Base-by-base conservation (phyloP, 2,888 invertebrate genomes). In the Scaptomyza cyrtandrae region DNA sequence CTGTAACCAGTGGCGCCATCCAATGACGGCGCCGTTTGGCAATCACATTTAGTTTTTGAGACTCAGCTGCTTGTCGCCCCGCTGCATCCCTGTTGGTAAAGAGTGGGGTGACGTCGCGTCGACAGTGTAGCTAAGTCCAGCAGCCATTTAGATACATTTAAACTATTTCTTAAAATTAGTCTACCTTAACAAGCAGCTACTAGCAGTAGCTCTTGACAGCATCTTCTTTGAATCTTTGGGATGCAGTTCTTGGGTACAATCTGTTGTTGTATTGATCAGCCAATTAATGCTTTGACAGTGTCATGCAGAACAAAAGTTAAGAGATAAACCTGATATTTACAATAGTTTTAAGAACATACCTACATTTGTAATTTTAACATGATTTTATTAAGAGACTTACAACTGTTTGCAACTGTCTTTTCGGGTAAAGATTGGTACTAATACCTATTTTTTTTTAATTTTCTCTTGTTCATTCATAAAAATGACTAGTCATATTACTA, bases 41-140 rank as follows among this genome's bases (percentile, higher is more conserved):
- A 84, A 82, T 84, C 80, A 80, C 78, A 81, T 86, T 76, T 81
- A 80, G 78, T 75, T 75, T 61, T 78, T 74, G 63, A 46, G 59
- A 49, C 57, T 56, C 54, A 56, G 46, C 33, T 57, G 50, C 43
- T 27, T 64, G 52, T 45, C 35, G 16, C 53, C 16, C 41, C 35
- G 44, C 45, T 37, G 10, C 29, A 24, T 4, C 33, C 44, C 48
- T 39, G 39, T 50, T 24, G 41, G 41, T 49, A 31, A 35, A 39
- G 13, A 67, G 33, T 44, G 52, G 52, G 53, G 53, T 61, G 48
- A 60, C 64, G 57, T 35, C 41, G 35, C 33, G 13, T 5, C 5
- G 29, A 39, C 48, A 14, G 2, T 55, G 41, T 16, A 29, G 43
- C 29, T n/a, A 6, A 7, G 29, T 29, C 35, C 19, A 24, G 19